A percentile compares a stretch with the other conserved stretches of the same genome.
These are phyloP conservation scores for Butastur rufipennis DNA, from an alignment of 2,113 vertebrate species.

Conservation along the genomic window DNA sequence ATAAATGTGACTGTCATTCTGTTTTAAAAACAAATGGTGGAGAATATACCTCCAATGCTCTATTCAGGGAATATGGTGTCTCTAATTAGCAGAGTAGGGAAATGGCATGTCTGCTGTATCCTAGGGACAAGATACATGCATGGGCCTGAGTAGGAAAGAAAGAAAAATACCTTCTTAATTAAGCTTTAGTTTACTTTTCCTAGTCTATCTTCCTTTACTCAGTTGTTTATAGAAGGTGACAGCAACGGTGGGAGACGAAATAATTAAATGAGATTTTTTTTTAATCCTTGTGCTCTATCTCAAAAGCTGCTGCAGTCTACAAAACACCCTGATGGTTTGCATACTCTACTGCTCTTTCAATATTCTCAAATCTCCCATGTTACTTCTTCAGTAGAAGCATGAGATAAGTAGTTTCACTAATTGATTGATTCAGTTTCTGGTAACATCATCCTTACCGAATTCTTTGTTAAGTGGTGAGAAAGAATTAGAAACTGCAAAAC, in stretches of 20 bases:
- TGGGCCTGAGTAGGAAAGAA: constrained; percentile 1
- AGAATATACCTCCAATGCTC: background rate
- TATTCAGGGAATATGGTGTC: constrained; percentile 37
- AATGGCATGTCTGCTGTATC: constrained; percentile 36
- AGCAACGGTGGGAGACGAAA: background rate
- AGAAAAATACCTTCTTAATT: constrained; percentile 15
- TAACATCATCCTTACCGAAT: background rate
- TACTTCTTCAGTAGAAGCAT: background rate
- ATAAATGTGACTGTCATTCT: constrained; percentile 24
- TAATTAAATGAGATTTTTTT: constrained; percentile 21
- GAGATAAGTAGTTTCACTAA: background rate
- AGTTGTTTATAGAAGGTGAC: constrained; percentile 31
- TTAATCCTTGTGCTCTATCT: background rate
- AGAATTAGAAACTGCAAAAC: background rate
- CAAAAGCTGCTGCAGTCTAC: background rate
- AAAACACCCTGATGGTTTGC: background rate
- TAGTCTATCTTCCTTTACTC: constrained; percentile 37
- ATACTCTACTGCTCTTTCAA: background rate
- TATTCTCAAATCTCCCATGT: background rate
- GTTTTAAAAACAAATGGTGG: constrained; percentile 54
- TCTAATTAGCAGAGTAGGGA: constrained; percentile 67
- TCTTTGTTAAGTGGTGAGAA: background rate
- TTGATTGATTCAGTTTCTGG: background rate
- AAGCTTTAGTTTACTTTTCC: constrained; percentile 42
- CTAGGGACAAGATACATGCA: constrained; percentile 17